Conservation (phyloP, 1,140 invertebrate genomes). For the Neodiprion virginianus region DNA sequence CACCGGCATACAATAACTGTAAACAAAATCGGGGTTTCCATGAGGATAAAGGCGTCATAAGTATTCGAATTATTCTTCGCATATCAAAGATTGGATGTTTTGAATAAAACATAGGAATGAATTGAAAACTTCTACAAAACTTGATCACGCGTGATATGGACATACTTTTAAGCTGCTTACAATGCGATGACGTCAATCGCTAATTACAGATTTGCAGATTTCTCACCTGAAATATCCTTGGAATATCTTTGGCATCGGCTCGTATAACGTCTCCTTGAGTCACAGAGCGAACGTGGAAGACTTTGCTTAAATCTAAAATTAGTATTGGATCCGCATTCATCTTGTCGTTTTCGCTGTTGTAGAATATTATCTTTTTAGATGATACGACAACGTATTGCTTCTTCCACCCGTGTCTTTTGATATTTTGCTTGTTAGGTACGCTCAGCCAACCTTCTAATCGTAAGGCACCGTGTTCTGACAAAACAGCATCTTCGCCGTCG, state of each 20-base stretch:
- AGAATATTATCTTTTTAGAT: constrained; percentile 97
- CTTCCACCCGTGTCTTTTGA: constrained; percentile 94
- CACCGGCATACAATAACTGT: constrained; percentile 88
- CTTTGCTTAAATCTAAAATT: constrained; percentile 96
- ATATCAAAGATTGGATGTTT: no score
- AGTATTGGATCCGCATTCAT: constrained; percentile 93
- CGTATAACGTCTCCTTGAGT: constrained; percentile 98
- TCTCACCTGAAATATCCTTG: constrained; percentile 93
- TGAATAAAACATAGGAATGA: no score
- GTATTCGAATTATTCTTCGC: constrained; percentile 7
- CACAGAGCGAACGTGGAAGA: constrained; percentile 97
- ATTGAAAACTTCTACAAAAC: no score
- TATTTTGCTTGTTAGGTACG: constrained; percentile 95
- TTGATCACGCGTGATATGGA: no score
- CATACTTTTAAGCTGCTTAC: no score
- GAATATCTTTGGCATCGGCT: constrained; percentile 98
- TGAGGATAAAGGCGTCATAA: neutral
- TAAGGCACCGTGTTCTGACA: constrained; percentile 57
- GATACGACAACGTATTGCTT: constrained; percentile 97
- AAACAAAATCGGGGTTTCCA: constrained; percentile 24
- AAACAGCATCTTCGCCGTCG: constrained; percentile 80
- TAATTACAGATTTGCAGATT: neutral
- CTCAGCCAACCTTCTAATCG: constrained; percentile 93
- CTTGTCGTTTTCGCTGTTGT: constrained; percentile 94
- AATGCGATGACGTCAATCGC: no score